Evolutionary conservation across 2,888 invertebrate species (phyloP).

Genomic region (Allygus modestus): DNA sequence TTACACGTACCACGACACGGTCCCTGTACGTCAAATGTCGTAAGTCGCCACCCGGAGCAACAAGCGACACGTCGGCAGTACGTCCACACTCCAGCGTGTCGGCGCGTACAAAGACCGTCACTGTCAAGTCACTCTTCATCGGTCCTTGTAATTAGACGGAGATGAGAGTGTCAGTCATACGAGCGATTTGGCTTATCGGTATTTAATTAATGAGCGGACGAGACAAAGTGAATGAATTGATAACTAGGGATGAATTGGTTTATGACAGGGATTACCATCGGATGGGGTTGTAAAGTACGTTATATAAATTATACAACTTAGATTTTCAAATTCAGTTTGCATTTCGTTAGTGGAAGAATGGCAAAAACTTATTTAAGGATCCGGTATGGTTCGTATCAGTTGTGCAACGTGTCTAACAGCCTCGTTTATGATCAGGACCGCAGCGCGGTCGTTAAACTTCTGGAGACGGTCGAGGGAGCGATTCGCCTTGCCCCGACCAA

Average conservation of each 20-base stretch:
- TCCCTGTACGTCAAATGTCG: neutral
- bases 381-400: no score
- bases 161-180: slow-evolving; percentile 3
- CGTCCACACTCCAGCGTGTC: neutral
- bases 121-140: slow-evolving; percentile 27
- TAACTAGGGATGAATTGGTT: neutral
- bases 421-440: no score
- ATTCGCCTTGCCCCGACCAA: no score
- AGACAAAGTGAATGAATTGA: neutral
- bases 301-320: no score
- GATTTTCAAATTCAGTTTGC: no score
- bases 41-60: neutral
- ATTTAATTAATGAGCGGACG: neutral
- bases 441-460: no score
- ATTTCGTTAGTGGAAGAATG: no score
- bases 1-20: neutral
- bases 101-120: neutral
- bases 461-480: no score
- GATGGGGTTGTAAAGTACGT: no score
- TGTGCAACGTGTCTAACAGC: no score
- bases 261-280: neutral
- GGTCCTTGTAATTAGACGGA: slow-evolving; percentile 9
- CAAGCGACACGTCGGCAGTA: no score
- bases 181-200: neutral
- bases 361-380: no score